Evolutionary conservation across 2,888 invertebrate genomes (phyloP), one percentile per base, ranked within the genome.

Genomic region (Sminthurinus aureus): DNA sequence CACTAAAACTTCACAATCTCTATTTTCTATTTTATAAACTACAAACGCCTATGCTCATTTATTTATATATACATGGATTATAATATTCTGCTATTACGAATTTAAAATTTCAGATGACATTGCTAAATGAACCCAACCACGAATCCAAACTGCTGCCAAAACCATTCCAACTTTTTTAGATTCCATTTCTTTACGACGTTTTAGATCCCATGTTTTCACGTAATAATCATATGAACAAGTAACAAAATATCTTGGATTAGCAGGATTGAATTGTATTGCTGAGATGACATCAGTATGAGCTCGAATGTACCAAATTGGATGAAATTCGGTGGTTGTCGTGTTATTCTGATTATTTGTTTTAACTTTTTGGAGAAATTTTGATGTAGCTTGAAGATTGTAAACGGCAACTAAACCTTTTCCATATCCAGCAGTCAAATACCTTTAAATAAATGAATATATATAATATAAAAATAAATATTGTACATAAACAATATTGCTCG

Each of bases 71-170:
- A 75, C n/a, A 18, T 24, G 24, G 58, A 11, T 15, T 22, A 18
- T 9, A 58, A 20, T 9, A 13, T 26, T 75, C 8, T 20, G 73
- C 58, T 22, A 77, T 82, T 78, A 82, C 82, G 67, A 9, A 26
- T 82, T 82, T 4, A 69, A 6, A 13, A 74, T 74, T 24, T 83
- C 83, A 6, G 66, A 26, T 9, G 82, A 84, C 8, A 86, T 74
- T 24, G 82, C 86, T 26, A 86, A 71, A 79, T 88, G 87, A 66
- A 87, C 85, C 87, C 87, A 88, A 20, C 87, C 87, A 38, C 86
- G 83, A 24, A 88, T 83, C 88, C 88, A 88, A 75, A 87, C 86
- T 69, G 85, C 85, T 73, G 87, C 87, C 13, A 86, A 20, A 20
- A 85, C 82, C 51, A 85, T 82, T 12, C 88, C 88, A 0, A 85